Conservation (phyloP, 2,797 vertebrate genomes). For the Anolis apletophallus region DNA sequence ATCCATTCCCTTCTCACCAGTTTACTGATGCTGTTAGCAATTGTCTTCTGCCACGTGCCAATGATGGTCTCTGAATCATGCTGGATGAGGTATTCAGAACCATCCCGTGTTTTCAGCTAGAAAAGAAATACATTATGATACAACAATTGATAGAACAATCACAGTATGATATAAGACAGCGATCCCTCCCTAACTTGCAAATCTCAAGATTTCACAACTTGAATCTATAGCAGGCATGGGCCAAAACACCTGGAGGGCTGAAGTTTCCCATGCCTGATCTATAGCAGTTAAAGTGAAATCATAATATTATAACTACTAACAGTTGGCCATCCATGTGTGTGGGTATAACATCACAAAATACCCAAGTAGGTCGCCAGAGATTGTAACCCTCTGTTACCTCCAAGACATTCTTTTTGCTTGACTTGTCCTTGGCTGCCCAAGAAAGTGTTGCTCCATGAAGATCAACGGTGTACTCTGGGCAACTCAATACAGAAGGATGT, state of each 20-base stretch:
- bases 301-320: no score
- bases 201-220: no score
- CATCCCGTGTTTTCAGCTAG: conserved; percentile 89
- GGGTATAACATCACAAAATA: no score
- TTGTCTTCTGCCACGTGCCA: conserved; percentile 85
- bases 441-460: conserved; percentile 83
- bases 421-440: conserved; percentile 91
- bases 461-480: conserved; percentile 88
- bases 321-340: no score
- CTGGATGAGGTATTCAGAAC: conserved; percentile 92
- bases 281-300: no score
- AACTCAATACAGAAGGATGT: conserved; percentile 84
- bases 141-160: no score
- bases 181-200: no score
- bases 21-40: conserved; percentile 83
- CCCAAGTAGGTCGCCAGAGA: background rate
- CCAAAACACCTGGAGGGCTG: no score
- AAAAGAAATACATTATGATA: background rate
- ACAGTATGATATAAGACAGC: no score
- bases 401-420: conserved; percentile 93
- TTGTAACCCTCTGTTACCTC: conserved; percentile 81
- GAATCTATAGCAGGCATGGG: no score
- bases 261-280: no score
- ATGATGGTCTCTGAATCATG: conserved; percentile 93
- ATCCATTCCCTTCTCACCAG: conserved; percentile 74